Evolutionary conservation across 2,888 invertebrate genomes (phyloP), one percentile per base, ranked within the genome.

Genomic region (Andrena dorsata): DNA sequence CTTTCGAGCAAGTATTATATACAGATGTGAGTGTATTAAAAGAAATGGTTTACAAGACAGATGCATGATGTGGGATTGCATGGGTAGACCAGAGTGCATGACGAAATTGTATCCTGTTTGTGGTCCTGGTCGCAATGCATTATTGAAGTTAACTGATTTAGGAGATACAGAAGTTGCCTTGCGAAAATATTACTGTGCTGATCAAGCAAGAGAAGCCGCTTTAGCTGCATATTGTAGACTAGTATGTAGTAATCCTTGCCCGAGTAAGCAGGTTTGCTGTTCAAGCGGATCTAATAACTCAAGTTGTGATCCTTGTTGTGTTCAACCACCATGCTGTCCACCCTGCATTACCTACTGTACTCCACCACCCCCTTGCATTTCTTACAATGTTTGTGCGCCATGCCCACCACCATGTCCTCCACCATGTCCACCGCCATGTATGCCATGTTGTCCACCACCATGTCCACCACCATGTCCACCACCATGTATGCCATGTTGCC

Each of bases 11-110:
- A 92, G 94, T 32, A 61, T 90, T 26, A 90, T 93, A 84, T 90
- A 91, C 70, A 91, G 90, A 76, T 94, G 94, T 73, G 91, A 93
- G 49, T 94, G 94, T 81, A 92, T 94, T 56, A 92, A 91, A 76
- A 90, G 94, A 56, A 94, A 94, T 80, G 94, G 94, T 1, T 81
- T 94, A 20, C 94, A 94, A 80, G 94, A 94, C 84, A 90, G 92
- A 68, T 94, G 94, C 76, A 88, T 91, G 89, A 90, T 93, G 87
- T 87, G 83, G 82, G 90, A 93, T 28, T 94, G 94, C 58, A 92
- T 92, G 92, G 93, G 93, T 13, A 89, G 92, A 49, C 93, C 94
- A 0, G 93, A 93, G 66, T 94, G 94, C 69, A 92, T 92, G 91
- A 93, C 93, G 0, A 93, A 93, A 78, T 76, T 93, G 28, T 94